phyloP scores from a whole-genome alignment of 2,113 vertebrate species.

The Hemiprocne comata region DNA sequence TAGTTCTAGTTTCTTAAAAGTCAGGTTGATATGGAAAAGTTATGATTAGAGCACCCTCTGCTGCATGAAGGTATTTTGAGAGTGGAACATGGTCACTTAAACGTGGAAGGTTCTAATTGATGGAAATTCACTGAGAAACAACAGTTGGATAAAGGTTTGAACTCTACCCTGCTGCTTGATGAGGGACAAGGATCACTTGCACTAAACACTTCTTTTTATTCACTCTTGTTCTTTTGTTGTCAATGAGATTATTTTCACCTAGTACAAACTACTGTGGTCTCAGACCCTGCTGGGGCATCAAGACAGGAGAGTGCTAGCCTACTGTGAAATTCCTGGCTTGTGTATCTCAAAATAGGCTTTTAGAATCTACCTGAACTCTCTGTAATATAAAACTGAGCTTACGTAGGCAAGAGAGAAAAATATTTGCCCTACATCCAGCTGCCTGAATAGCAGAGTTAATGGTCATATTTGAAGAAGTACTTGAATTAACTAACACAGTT shows the following conservation, averaged over 20 bases:
- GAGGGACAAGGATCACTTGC: background rate
- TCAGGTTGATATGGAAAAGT: background rate
- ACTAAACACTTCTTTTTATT: background rate
- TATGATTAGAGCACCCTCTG: background rate
- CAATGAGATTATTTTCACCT: background rate
- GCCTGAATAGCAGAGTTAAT: background rate
- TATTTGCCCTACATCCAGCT: background rate
- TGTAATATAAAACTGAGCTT: background rate
- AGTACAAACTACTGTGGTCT: background rate
- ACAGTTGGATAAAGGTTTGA: background rate
- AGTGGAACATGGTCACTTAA: background rate
- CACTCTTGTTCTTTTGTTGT: background rate
- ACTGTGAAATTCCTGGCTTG: background rate
- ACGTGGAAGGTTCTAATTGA: background rate
- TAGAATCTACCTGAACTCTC: background rate
- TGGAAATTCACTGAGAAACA: background rate
- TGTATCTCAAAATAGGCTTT: background rate
- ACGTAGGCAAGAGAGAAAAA: constrained; percentile 26
- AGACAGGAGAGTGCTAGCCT: background rate
- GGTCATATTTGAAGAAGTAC: background rate
- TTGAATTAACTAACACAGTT: background rate
- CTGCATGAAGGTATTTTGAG: background rate
- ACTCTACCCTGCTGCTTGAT: background rate
- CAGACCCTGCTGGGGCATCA: background rate
- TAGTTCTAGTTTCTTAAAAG: background rate